Base-by-base conservation (phyloP, 2,888 invertebrate genomes). In the Macropis europaea region DNA sequence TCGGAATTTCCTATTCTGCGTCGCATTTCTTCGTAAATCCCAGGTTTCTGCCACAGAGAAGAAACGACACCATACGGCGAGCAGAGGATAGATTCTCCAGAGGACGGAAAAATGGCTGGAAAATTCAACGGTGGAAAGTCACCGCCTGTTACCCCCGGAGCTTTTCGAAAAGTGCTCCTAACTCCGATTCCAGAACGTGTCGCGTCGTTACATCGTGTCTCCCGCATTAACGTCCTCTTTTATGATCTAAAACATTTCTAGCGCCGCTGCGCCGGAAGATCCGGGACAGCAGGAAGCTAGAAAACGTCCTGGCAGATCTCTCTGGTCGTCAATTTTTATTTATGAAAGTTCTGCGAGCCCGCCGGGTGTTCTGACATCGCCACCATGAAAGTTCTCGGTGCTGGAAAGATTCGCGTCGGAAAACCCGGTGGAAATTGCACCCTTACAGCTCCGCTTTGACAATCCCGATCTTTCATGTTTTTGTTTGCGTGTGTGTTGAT, bases 291-390 rank as follows among this genome's bases (percentile, higher is more conserved):
- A 11, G 32, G 17, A 24, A 3, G 30, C 30, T 6, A 5, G n/a
- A 24, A 60, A 40, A 28, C n/a, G 11, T 42, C 24, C 0, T 30
- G 43, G 30, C 17, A 52, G 32, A 73, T 73, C 76, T 73, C 64
- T 70, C 30, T 63, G 52, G 61, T 78, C 76, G 77, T 83, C 81
- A 82, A 84, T 84, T 81, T 79, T 71, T 78, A 84, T 82, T 83
- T 82, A 77, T 81, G 81, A 63, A 69, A 50, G 52, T 79, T 80
- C 53, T 68, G 56, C 48, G 53, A 66, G 43, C 73, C 60, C 62
- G 30, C 32, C 68, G 43, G 70, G 59, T 43, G 19, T 40, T 47
- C 62, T 19, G 22, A 30, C 17, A 2, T 52, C 17, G n/a, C 17
- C 7, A 32, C n/a, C 30, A 56, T 7, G n/a, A 47, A 53, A 54